These are phyloP conservation scores for Tetramorium alpestre DNA, from an alignment of 1,140 invertebrate genomes.

Conservation along the genomic window DNA sequence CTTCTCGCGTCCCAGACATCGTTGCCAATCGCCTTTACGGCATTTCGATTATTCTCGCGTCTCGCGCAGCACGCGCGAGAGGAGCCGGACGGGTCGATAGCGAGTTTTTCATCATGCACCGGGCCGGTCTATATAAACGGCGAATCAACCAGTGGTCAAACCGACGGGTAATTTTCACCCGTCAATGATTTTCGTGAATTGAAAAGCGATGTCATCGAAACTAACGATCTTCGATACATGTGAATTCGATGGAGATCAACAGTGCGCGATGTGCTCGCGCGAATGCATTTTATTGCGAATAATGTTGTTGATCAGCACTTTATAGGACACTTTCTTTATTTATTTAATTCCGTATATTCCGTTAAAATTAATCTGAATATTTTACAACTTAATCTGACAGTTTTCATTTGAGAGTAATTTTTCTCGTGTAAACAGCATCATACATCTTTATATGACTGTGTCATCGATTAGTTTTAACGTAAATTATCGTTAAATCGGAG, in stretches of 20 bases:
- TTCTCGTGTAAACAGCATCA: neutral
- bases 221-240: neutral
- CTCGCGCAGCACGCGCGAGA: neutral
- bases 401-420: neutral
- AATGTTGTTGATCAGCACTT: neutral
- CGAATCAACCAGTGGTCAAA: constrained; percentile 18
- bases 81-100: neutral
- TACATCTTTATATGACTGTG: neutral
- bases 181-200: neutral
- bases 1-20: neutral
- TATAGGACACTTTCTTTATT: neutral
- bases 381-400: neutral
- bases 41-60: constrained; percentile 37
- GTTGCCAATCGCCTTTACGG: constrained; percentile 62
- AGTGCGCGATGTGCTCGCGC: neutral
- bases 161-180: constrained; percentile 2
- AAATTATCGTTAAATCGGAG: constrained; percentile 36
- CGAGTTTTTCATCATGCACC: neutral
- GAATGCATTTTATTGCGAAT: neutral
- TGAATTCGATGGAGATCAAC: neutral
- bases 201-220: neutral
- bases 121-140: neutral
- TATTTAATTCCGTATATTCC: neutral
- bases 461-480: constrained; percentile 36
- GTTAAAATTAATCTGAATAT: neutral